Evolutionary conservation across 2,113 vertebrate genomes (phyloP).

Genomic region (Forbesichthys agassizii): DNA sequence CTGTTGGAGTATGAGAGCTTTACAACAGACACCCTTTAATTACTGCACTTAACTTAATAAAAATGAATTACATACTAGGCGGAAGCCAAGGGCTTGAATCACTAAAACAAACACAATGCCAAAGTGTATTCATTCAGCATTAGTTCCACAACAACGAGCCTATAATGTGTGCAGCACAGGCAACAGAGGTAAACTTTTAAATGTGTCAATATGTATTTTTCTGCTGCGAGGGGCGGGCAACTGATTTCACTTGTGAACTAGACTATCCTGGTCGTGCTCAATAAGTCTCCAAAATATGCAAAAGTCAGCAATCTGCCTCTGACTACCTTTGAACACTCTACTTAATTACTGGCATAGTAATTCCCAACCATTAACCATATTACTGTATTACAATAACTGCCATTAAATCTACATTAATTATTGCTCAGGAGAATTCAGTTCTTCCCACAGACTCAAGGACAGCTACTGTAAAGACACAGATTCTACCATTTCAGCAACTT

Average conservation of each 20-base stretch:
- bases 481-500: no score
- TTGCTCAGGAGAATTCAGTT: no score
- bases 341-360: neutral
- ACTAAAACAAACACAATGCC: constrained; percentile 21
- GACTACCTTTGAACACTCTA: neutral
- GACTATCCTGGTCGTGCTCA: no score
- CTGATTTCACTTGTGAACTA: no score
- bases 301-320: neutral
- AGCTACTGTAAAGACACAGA: no score
- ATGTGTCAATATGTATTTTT: neutral
- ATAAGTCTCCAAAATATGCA: neutral
- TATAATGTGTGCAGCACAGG: constrained; percentile 13
- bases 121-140: constrained; percentile 42
- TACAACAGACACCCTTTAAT: constrained; percentile 43
- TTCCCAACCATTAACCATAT: no score
- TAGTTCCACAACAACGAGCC: constrained; percentile 38
- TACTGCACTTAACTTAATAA: constrained; percentile 40
- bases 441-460: no score
- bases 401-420: no score
- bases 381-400: neutral
- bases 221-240: no score
- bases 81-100: constrained; percentile 33
- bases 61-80: constrained; percentile 45
- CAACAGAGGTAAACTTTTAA: neutral
- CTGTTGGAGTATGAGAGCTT: neutral